phyloP scores from a whole-genome alignment of 2,888 invertebrate species.

The Osmoderma eremita region DNA sequence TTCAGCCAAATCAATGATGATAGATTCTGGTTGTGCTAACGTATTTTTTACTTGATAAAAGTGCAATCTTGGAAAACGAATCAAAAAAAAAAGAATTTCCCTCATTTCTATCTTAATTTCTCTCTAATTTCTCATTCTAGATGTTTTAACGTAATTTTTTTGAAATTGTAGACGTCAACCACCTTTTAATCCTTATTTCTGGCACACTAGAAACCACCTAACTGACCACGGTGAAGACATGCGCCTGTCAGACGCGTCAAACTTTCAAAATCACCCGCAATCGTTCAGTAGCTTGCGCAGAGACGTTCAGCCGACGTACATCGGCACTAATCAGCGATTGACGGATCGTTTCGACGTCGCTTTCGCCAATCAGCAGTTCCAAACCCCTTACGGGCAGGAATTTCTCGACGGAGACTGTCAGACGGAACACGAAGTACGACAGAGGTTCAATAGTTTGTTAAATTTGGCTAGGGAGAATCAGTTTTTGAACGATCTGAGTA shows the following conservation, averaged over 20 bases:
- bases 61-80: too few relatives aligned
- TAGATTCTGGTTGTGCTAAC: too few relatives aligned
- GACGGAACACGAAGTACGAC: constrained; percentile 55
- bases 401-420: constrained; percentile 33
- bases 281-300: constrained; percentile 36
- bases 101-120: too few relatives aligned
- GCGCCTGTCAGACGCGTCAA: constrained; percentile 56
- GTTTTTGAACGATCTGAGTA: constrained; percentile 45
- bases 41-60: too few relatives aligned
- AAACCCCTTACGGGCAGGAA: neutral
- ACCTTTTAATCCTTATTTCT: constrained; percentile 60
- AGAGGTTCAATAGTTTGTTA: constrained; percentile 55
- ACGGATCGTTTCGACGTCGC: constrained; percentile 5
- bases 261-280: constrained; percentile 41
- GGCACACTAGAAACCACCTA: constrained; percentile 53
- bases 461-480: constrained; percentile 46
- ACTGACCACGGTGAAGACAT: constrained; percentile 51
- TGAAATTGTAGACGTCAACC: constrained; percentile 60
- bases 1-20: too few relatives aligned
- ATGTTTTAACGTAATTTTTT: constrained; percentile 47
- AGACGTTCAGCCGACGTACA: constrained; percentile 33
- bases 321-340: neutral
- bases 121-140: neutral
- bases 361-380: neutral
- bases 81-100: too few relatives aligned